A percentile compares a stretch with the other conserved stretches of the same genome.
These are phyloP conservation scores for Fulmarus glacialis DNA, from an alignment of 2,113 vertebrate genomes.

Conservation along the genomic window DNA sequence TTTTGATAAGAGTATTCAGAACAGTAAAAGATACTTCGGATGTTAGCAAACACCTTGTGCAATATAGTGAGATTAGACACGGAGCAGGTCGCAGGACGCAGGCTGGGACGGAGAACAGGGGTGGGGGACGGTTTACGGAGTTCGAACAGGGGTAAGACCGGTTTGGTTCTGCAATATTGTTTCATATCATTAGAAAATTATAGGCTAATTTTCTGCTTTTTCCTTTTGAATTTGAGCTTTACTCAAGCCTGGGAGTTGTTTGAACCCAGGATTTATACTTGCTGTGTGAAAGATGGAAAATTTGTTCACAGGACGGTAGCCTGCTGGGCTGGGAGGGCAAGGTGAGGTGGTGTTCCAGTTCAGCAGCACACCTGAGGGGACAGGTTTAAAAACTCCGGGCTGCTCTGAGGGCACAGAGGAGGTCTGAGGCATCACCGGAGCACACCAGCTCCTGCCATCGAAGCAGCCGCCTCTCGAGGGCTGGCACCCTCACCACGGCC, in stretches of 20 bases:
- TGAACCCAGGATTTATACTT: background rate
- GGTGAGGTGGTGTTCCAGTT: background rate
- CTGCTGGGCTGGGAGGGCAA: background rate
- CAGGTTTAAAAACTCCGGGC: background rate
- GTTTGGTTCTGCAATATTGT: background rate
- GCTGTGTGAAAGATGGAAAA: background rate
- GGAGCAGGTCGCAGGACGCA: background rate
- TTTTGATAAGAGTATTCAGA: slow-evolving; percentile 69
- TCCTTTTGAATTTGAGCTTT: background rate
- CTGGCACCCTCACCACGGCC: fast-evolving
- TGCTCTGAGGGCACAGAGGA: background rate
- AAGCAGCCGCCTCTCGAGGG: background rate
- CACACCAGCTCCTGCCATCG: background rate
- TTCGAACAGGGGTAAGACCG: background rate
- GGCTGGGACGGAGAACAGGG: background rate
- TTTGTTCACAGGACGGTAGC: background rate
- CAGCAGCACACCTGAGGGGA: background rate
- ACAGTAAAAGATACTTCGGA: slow-evolving; percentile 52
- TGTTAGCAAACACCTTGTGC: slow-evolving; percentile 73
- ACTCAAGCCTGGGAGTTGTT: background rate
- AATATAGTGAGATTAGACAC: slow-evolving; percentile 52
- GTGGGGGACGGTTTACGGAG: background rate
- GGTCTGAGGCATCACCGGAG: background rate
- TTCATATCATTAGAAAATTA: background rate
- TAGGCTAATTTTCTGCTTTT: background rate